These are phyloP conservation scores for Listronotus bonariensis DNA, from an alignment of 1,140 invertebrate genomes.

Conservation along the genomic window DNA sequence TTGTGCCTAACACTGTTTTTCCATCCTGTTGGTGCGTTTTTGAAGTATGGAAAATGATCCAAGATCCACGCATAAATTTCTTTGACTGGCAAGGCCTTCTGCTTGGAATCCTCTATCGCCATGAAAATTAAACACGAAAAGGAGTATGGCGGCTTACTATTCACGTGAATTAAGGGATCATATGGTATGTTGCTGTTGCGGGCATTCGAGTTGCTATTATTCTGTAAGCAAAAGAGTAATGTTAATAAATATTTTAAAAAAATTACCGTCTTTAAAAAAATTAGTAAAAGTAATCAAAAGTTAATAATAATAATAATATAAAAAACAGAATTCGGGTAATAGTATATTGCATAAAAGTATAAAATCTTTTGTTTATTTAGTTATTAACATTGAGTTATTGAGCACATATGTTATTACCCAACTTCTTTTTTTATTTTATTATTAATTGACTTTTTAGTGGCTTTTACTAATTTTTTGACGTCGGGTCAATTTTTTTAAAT, in stretches of 20 bases:
- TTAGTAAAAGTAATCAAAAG: no score
- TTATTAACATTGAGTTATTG: no score
- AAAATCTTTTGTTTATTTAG: no score
- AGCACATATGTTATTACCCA: no score
- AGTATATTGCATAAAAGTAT: no score
- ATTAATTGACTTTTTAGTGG: no score
- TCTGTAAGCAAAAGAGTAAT: background rate
- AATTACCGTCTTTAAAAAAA: no score
- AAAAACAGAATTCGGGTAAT: no score
- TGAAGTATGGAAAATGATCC: slow-evolving; percentile 95
- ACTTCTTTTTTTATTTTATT: no score
- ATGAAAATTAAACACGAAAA: slow-evolving; percentile 96
- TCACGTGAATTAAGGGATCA: slow-evolving; percentile 77
- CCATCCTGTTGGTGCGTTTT: slow-evolving; percentile 95
- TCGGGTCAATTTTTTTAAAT: no score
- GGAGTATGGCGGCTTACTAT: slow-evolving; percentile 92
- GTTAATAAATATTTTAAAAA: background rate
- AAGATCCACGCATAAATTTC: slow-evolving; percentile 99
- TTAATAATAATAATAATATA: no score
- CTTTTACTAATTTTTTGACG: no score
- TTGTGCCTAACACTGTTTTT: slow-evolving; percentile 98
- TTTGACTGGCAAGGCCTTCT: slow-evolving; percentile 89
- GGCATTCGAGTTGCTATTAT: slow-evolving; percentile 5
- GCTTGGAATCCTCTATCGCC: slow-evolving; percentile 91
- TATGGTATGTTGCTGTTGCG: slow-evolving; percentile 66